A percentile compares a stretch with the other conserved stretches of the same genome.
These are phyloP conservation scores for Alosa alosa DNA, from an alignment of 2,113 vertebrate species.

Conservation along the genomic window DNA sequence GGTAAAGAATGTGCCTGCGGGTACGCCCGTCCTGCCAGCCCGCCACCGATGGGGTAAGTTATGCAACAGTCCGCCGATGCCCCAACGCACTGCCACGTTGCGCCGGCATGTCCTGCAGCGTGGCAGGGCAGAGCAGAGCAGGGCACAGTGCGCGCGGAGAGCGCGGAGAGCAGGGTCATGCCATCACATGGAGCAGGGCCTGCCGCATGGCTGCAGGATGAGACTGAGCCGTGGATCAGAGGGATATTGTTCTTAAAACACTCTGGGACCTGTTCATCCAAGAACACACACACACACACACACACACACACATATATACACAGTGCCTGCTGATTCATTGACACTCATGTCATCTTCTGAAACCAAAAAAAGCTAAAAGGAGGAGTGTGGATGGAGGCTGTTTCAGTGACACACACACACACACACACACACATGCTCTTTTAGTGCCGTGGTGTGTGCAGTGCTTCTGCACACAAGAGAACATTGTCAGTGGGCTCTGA, in stretches of 20 bases:
- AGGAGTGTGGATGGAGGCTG: not conserved
- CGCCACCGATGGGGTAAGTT: slow-evolving; percentile 14
- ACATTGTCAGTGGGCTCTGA: slow-evolving; percentile 40
- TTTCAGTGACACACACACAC: too few species aligned
- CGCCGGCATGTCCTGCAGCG: not conserved
- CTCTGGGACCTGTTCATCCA: slow-evolving; percentile 31
- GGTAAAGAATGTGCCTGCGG: not conserved
- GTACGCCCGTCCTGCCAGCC: not conserved
- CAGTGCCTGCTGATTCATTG: not conserved
- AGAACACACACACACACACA: not conserved
- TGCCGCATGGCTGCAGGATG: slow-evolving; percentile 40
- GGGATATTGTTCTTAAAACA: slow-evolving; percentile 37
- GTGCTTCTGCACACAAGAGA: slow-evolving; percentile 35
- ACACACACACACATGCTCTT: slow-evolving; percentile 1
- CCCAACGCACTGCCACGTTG: not conserved
- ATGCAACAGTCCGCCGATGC: slow-evolving; percentile 34
- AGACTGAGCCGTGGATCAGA: slow-evolving; percentile 43
- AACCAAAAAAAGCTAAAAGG: not conserved
- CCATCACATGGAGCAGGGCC: slow-evolving; percentile 33
- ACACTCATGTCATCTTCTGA: not conserved
- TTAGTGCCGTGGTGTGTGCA: slow-evolving; percentile 4
- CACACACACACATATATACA: not conserved
- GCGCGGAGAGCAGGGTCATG: slow-evolving; percentile 19
- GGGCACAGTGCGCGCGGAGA: not conserved
- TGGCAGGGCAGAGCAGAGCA: too few species aligned